Conservation (phyloP, 1,140 invertebrate genomes). For the Agrypnia vestita region DNA sequence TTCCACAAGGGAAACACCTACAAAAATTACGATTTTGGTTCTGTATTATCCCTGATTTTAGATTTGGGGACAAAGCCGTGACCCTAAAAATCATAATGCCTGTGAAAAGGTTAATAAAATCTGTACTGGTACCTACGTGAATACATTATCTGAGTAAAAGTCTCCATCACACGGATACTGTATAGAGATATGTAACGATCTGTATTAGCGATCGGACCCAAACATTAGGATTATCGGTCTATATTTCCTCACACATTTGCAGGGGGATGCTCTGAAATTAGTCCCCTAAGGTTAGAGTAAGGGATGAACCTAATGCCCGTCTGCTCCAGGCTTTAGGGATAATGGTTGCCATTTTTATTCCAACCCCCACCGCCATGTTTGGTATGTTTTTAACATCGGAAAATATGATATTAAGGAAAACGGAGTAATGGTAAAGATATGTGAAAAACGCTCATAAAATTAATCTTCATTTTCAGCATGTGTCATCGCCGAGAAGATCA, state of each 20-base stretch:
- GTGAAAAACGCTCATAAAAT: neutral
- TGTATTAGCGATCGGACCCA: constrained; percentile 47
- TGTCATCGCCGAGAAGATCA: neutral
- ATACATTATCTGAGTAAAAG: constrained; percentile 3
- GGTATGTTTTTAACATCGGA: constrained; percentile 8
- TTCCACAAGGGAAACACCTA: too few species aligned
- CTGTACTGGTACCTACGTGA: neutral
- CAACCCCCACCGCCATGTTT: constrained; percentile 13
- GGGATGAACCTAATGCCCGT: constrained; percentile 47
- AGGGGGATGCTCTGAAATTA: constrained; percentile 44
- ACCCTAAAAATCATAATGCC: neutral
- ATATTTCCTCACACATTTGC: constrained; percentile 58
- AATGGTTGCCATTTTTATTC: constrained; percentile 50
- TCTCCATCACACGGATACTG: constrained; percentile 3
- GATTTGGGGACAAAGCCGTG: neutral
- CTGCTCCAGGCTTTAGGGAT: constrained; percentile 44
- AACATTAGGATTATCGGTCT: constrained; percentile 53
- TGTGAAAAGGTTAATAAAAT: too few species aligned
- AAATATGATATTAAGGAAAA: constrained; percentile 8
- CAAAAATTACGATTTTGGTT: neutral
- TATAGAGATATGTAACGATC: constrained; percentile 26
- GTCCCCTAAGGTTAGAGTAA: constrained; percentile 44
- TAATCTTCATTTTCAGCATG: neutral
- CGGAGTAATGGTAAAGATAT: neutral
- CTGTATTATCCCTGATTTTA: neutral